Evolutionary conservation across 2,113 vertebrate genomes (phyloP), one percentile per base, ranked within the genome.

Genomic region (Larimichthys crocea): DNA sequence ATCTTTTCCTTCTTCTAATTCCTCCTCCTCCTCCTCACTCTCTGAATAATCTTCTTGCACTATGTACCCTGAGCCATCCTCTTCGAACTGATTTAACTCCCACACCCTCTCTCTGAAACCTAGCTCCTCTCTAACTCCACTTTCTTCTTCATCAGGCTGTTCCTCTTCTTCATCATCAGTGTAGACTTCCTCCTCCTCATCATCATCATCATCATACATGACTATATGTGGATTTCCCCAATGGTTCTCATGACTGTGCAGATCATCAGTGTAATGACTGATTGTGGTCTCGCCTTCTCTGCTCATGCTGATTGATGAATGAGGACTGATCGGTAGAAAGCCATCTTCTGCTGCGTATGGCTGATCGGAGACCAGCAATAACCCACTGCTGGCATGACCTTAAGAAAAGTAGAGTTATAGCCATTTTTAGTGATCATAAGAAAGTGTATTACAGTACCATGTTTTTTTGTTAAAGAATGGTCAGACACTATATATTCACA

Each of bases 321-420:
- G 35, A 40, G 49, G 14, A 16, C 46, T 46, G 15, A 62, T 5
- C 1, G 70, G 56, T 48, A 76, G 40, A 52, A 83, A 63, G 61
- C 24, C 53, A 5, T 86, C 79, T 19, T 82, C 75, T 24, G 59
- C 53, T 42, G 53, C 12, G n/a, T 76, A n/a, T 0, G 74, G 74
- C 79, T 91, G 82, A 79, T 88, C 84, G 1, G 89, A 92, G 26
- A 95, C 80, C 57, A 87, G 3, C 62, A 95, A 44, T 0, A 82
- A 74, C 14, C 29, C 74, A 9, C 85, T 93, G 59, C 76, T 91
- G 49, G 74, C 88, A 67, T 67, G 90, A 61, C 92, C 93, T 94
- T 46, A 2, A 53, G 19, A 31, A 63, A 66, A 53, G 44, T 8
- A 46, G 14, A 85, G 16, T 26, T 56, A 3, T 0, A 44, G 3